A percentile compares a stretch with the other conserved stretches of the same genome.
Conservation (phyloP, 2,113 vertebrate species). For the Ellobius talpinus region DNA sequence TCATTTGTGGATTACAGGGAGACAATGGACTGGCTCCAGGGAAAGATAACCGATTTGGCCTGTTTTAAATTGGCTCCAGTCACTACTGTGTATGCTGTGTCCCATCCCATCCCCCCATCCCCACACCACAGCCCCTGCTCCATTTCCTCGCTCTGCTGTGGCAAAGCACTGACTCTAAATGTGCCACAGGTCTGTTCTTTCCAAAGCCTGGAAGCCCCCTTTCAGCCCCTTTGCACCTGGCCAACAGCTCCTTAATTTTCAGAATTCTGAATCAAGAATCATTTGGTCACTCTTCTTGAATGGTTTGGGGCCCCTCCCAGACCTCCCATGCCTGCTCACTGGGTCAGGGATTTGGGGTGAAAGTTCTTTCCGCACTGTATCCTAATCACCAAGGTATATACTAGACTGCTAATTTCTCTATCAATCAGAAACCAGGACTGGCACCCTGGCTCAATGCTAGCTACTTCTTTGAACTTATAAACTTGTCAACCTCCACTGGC, state of each 20-base stretch:
- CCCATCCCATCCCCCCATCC: no score
- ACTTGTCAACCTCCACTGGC: background rate
- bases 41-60: background rate
- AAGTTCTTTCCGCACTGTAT: background rate
- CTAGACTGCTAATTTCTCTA: background rate
- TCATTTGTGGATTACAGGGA: slow-evolving; percentile 37
- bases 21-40: background rate
- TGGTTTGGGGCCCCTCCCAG: background rate
- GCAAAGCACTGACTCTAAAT: background rate
- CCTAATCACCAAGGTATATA: background rate
- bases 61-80: background rate
- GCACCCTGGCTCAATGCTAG: background rate
- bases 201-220: background rate
- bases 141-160: background rate
- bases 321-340: background rate
- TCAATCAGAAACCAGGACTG: background rate
- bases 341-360: background rate
- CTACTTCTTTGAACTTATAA: background rate
- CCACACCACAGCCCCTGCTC: no score
- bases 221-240: background rate
- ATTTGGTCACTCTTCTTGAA: slow-evolving; percentile 13
- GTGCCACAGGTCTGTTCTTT: background rate
- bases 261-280: background rate
- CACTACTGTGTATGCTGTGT: background rate
- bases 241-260: background rate